Evolutionary conservation across 2,797 vertebrate species (phyloP), one percentile per base, ranked within the genome.

Genomic region (Scyliorhinus canicula): DNA sequence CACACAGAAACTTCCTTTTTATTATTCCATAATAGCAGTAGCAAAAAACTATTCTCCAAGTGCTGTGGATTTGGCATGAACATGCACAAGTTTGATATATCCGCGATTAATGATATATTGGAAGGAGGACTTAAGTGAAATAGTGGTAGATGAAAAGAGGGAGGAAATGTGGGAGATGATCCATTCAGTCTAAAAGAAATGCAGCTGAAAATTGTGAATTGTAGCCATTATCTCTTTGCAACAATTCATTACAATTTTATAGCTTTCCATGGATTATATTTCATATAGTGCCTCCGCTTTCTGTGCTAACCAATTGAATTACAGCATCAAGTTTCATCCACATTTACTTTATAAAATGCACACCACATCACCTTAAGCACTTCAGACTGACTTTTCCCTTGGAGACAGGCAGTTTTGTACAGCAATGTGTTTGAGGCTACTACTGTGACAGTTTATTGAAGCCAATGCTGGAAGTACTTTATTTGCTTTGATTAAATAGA

Each of bases 401-500:
- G n/a, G 86, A 90, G 55, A 90, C 4, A 57, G 19, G 57, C 60
- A 44, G 57, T 44, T 91, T 65, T 44, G 40, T 65, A 40, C 79
- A 44, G 26, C 7, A 57, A 65, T 91, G 57, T 65, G 11, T 65
- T n/a, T 12, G 60, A 44, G n/a, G 88, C n/a, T 40, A 91, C n/a
- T 40, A 91, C 9, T 21, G 5, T 40, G 14, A 57, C 55, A 90
- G 40, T 90, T 90, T 90, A 90, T 90, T 90, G 55, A 90, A 57
- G 55, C 55, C 35, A 60, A 35, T 19, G 88, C 21, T 26, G 21
- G 60, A 91, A 65, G 57, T 65, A 65, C 60, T 91, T 63, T 63
- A 91, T 65, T 91, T 91, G 60, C 24, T 91, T 91, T 91, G 88
- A 91, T 63, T 47, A 91, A 91, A n/a, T 91, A 40, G 88, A 65